These are phyloP conservation scores for Drosophila pachea DNA, from an alignment of 1,140 invertebrate species.

Conservation along the genomic window DNA sequence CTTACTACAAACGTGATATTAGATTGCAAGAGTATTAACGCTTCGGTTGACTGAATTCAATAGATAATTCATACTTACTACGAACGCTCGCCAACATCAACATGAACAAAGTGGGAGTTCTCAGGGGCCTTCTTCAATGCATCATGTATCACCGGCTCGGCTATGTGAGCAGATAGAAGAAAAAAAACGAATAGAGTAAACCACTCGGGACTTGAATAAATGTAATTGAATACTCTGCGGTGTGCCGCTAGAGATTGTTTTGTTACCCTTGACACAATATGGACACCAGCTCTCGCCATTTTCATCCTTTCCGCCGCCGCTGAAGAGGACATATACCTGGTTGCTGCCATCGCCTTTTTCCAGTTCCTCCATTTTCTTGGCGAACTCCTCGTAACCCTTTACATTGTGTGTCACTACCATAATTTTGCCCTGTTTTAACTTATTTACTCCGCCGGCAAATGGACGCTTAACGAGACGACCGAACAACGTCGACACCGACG, in stretches of 20 bases:
- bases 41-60: neutral
- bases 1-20: too few relatives aligned
- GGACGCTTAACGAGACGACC: constrained; percentile 43
- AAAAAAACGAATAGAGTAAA: neutral
- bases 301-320: constrained; percentile 83
- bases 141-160: constrained; percentile 83
- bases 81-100: constrained; percentile 84
- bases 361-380: constrained; percentile 80
- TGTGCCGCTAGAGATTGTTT: constrained; percentile 3
- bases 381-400: constrained; percentile 82
- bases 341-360: constrained; percentile 70
- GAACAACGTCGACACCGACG: constrained; percentile 44
- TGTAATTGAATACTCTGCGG: constrained; percentile 14
- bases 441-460: constrained; percentile 36
- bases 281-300: constrained; percentile 86
- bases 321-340: constrained; percentile 83
- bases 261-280: constrained; percentile 85
- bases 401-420: constrained; percentile 82
- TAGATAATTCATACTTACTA: constrained; percentile 64
- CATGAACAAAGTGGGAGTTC: constrained; percentile 82
- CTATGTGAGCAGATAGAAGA: constrained; percentile 64
- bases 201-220: constrained; percentile 14
- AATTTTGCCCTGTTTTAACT: constrained; percentile 59
- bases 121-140: constrained; percentile 81
- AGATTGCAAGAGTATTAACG: neutral